phyloP scores from a whole-genome alignment of 2,888 invertebrate species.

The Amiota minor region DNA sequence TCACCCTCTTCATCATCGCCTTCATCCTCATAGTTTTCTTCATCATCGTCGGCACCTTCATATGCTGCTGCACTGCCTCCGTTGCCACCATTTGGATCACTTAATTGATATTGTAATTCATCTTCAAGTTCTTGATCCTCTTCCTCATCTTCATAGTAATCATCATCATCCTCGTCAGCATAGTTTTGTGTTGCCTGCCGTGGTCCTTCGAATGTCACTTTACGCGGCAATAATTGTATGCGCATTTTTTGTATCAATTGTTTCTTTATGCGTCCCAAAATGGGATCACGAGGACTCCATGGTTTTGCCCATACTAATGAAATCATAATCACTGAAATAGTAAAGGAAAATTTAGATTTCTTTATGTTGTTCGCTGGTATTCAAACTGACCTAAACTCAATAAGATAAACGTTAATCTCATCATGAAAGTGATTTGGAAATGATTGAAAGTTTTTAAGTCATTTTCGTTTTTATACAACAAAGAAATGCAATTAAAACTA shows the following conservation, averaged over 20 bases:
- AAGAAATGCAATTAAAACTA: too few relatives aligned
- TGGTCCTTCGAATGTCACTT: conserved; percentile 4
- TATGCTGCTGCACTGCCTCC: neutral
- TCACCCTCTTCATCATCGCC: conserved; percentile 3
- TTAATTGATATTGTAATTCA: neutral
- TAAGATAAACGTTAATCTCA: conserved; percentile 8
- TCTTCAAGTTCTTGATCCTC: conserved; percentile 8
- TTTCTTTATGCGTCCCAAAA: neutral
- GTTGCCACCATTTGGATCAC: neutral
- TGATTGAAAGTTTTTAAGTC: neutral
- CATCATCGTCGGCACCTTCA: neutral
- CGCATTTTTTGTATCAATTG: neutral
- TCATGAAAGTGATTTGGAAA: neutral
- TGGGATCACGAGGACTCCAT: conserved; percentile 16
- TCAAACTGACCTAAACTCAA: neutral
- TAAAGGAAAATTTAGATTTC: neutral
- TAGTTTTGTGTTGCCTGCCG: neutral
- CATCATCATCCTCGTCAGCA: neutral
- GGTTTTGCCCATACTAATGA: neutral
- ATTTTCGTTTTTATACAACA: neutral
- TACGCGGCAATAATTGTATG: neutral
- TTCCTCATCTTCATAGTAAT: conserved; percentile 12
- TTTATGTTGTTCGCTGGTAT: neutral
- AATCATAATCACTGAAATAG: neutral
- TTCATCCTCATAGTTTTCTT: neutral